A percentile compares a stretch with the other conserved stretches of the same genome.
These are phyloP conservation scores for Halichoeres trimaculatus DNA, from an alignment of 2,113 vertebrate species.

Conservation along the genomic window DNA sequence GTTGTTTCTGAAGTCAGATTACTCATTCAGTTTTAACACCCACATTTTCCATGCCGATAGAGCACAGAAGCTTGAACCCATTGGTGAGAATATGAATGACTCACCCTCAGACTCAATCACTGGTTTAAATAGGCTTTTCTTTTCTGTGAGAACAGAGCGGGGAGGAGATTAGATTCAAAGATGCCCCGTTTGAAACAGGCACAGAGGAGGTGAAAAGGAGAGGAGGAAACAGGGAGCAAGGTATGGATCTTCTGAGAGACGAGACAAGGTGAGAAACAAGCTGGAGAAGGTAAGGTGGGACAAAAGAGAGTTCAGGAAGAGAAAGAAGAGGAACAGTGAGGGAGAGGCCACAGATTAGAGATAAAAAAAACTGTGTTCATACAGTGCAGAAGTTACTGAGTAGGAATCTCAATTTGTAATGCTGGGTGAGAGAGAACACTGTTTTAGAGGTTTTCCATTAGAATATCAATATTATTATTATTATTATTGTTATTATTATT, in stretches of 20 bases:
- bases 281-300: slow-evolving; percentile 33
- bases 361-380: too few species aligned
- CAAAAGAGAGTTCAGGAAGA: slow-evolving; percentile 17
- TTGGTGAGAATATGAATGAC: slow-evolving; percentile 26
- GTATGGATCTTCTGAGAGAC: slow-evolving; percentile 4
- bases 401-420: too few species aligned
- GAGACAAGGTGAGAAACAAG: slow-evolving; percentile 9
- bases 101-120: slow-evolving; percentile 33
- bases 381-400: too few species aligned
- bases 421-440: too few species aligned
- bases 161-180: slow-evolving; percentile 28
- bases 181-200: slow-evolving; percentile 19
- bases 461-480: too few species aligned
- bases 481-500: too few species aligned
- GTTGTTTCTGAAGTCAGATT: slow-evolving; percentile 22
- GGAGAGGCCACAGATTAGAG: not conserved
- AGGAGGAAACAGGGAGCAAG: not conserved
- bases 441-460: too few species aligned
- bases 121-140: slow-evolving; percentile 18
- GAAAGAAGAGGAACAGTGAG: not conserved
- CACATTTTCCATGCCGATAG: slow-evolving; percentile 32
- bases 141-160: not conserved
- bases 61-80: slow-evolving; percentile 28
- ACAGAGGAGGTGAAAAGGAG: not conserved
- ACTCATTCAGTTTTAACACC: slow-evolving; percentile 50